Conservation (phyloP, 2,888 invertebrate genomes). For the Brenthis daphne region DNA sequence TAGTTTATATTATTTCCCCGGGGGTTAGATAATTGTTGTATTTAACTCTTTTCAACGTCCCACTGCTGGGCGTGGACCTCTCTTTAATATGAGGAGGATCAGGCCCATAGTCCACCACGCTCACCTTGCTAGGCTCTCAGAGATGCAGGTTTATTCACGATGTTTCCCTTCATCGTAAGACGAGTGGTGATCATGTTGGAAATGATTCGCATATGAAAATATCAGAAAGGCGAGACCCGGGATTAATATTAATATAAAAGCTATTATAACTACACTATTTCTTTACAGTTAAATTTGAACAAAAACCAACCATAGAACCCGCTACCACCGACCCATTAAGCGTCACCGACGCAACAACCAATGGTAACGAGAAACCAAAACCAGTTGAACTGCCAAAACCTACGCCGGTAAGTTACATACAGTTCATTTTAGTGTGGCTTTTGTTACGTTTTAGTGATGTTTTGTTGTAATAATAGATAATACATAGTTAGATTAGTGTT, state of each 20-base stretch:
- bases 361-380: conserved; percentile 42
- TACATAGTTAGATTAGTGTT: conserved; percentile 7
- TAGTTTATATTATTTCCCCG: background rate
- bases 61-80: no score
- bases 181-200: no score
- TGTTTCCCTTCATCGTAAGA: no score
- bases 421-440: conserved; percentile 42
- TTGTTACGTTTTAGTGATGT: conserved; percentile 34
- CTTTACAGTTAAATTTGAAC: conserved; percentile 51
- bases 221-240: no score
- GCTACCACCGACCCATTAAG: conserved; percentile 50
- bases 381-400: conserved; percentile 67
- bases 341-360: conserved; percentile 48
- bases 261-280: background rate
- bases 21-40: background rate
- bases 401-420: conserved; percentile 62
- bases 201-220: no score
- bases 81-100: no score
- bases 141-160: no score
- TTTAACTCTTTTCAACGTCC: no score
- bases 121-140: no score
- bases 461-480: conserved; percentile 23
- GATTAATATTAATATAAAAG: no score
- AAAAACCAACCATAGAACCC: conserved; percentile 49
- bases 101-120: no score